phyloP scores from a whole-genome alignment of 92 coral and sea anemone genomes.

The Anthopleura xanthogrammica region DNA sequence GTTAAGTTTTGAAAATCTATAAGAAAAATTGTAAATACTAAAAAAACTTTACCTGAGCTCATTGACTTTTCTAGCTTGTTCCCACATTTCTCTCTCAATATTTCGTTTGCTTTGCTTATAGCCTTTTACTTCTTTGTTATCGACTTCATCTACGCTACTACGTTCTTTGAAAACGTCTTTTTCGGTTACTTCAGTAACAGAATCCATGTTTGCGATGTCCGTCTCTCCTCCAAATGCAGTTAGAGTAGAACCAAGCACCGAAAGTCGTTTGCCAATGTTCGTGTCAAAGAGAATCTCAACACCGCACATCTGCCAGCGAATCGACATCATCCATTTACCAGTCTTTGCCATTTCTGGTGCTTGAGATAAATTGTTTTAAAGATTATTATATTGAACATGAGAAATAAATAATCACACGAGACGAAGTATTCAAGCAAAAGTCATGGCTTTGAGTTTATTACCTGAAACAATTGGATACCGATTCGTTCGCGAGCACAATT shows the following conservation, averaged over 20 bases:
- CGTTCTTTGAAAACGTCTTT: slow-evolving; percentile 50
- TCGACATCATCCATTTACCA: slow-evolving; percentile 96
- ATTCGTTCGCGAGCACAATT: slow-evolving; percentile 87
- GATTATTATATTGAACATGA: background rate
- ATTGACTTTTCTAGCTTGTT: slow-evolving; percentile 90
- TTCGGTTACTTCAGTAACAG: slow-evolving; percentile 83
- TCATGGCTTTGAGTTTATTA: slow-evolving; percentile 17
- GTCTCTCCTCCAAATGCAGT: slow-evolving; percentile 92
- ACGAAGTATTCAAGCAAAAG: background rate
- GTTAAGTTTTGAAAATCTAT: no score
- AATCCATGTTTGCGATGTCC: slow-evolving; percentile 94
- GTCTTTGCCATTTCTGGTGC: slow-evolving; percentile 76
- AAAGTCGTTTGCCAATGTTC: slow-evolving; percentile 89
- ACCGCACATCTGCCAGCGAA: slow-evolving; percentile 99
- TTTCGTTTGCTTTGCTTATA: slow-evolving; percentile 47
- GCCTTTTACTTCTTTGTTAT: slow-evolving; percentile 2
- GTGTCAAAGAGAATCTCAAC: slow-evolving; percentile 89
- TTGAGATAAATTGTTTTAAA: background rate
- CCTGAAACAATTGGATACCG: slow-evolving; percentile 85
- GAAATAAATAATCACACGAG: background rate
- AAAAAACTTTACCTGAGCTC: slow-evolving; percentile 73
- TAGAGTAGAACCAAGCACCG: slow-evolving; percentile 87
- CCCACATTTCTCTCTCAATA: slow-evolving; percentile 96
- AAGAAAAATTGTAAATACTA: no score
- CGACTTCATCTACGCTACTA: slow-evolving; percentile 58